phyloP scores from a whole-genome alignment of 2,113 vertebrate species.

The Daphoenositta chrysoptera region DNA sequence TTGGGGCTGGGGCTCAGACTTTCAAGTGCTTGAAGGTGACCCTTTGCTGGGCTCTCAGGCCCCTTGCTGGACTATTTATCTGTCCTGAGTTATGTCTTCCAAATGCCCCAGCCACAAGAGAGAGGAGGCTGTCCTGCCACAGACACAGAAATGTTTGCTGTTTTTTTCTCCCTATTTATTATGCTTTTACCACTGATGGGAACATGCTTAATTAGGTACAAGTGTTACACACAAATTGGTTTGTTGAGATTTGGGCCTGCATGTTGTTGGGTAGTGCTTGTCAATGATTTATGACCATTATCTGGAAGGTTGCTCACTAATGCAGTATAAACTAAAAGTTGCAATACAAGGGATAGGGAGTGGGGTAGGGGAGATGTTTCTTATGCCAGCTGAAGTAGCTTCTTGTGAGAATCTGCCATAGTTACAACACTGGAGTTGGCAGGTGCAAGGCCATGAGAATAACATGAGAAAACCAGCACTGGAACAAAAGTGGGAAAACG shows the following conservation, averaged over 20 bases:
- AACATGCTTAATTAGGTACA: neutral
- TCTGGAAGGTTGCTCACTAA: neutral
- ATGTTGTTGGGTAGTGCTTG: neutral
- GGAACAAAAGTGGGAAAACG: neutral
- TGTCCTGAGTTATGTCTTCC: no score
- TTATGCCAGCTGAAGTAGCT: neutral
- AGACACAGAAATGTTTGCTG: fast-evolving
- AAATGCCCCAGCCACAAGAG: no score
- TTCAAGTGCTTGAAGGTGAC: no score
- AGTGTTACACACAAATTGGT: neutral
- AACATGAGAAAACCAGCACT: neutral
- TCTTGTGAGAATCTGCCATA: neutral
- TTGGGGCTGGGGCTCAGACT: no score
- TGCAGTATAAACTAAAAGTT: neutral
- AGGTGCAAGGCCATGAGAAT: neutral
- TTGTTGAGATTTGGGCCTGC: neutral
- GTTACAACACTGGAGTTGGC: neutral
- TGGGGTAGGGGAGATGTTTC: neutral
- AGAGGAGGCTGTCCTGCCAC: no score
- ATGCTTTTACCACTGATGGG: neutral
- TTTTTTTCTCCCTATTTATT: fast-evolving
- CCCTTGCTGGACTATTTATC: no score
- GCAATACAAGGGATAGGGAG: neutral
- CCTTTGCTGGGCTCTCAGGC: no score
- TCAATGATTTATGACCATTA: neutral